Percentiles rank a stretch among this genome's conserved stretches.
These are phyloP conservation scores for Zosterops japonicus DNA, from an alignment of 2,113 vertebrate species.

Conservation along the genomic window DNA sequence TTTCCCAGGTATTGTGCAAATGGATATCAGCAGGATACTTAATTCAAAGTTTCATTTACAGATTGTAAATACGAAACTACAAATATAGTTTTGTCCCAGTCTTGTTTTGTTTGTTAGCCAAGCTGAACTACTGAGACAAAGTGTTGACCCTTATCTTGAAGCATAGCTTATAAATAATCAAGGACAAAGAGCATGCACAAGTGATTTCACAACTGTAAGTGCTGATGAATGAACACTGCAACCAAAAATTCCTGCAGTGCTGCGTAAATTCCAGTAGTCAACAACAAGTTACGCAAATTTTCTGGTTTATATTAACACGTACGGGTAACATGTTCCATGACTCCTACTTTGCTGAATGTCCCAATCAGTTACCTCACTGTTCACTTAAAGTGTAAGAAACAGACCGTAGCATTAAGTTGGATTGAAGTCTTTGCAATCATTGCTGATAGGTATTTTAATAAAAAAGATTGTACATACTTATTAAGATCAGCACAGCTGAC, in stretches of 20 bases:
- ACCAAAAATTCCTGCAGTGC: conserved; percentile 39
- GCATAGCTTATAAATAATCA: not conserved
- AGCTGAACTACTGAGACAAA: not conserved
- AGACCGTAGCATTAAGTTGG: not conserved
- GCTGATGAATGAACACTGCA: conserved; percentile 34
- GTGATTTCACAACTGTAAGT: not conserved
- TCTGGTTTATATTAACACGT: conserved; percentile 52
- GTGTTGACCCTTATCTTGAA: not conserved
- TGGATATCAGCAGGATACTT: not conserved
- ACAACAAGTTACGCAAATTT: conserved; percentile 23
- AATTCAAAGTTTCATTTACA: not conserved
- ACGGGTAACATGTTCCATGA: conserved; percentile 11
- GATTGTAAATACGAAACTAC: not conserved
- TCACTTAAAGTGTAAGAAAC: not conserved
- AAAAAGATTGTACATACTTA: not conserved
- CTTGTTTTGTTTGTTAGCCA: not conserved
- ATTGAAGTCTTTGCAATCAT: not conserved
- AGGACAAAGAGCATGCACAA: not conserved
- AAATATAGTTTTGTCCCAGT: not conserved
- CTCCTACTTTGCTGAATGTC: not conserved
- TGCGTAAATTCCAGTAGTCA: conserved; percentile 15
- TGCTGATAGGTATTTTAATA: not conserved
- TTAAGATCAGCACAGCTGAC: not conserved
- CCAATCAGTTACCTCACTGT: not conserved
- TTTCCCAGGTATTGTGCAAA: not conserved